Percentiles rank a stretch among this genome's conserved stretches.
Conservation (phyloP, 2,888 invertebrate species). For the Nephrotoma appendiculata region DNA sequence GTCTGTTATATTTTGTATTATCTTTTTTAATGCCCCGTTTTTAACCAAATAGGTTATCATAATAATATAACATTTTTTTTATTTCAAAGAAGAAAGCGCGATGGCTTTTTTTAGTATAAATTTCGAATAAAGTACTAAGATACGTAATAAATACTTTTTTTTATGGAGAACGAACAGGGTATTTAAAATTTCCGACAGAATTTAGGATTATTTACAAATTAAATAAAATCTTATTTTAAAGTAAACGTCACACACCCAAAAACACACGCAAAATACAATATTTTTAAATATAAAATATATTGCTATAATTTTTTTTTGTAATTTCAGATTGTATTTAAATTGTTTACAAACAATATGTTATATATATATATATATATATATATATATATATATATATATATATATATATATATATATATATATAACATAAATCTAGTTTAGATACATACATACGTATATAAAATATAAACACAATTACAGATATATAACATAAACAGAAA, state of each 20-base stretch:
- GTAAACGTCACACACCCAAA: background rate
- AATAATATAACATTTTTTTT: background rate
- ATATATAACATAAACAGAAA: background rate
- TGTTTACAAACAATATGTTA: background rate
- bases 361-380: background rate
- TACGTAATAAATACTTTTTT: background rate
- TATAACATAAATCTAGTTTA: background rate
- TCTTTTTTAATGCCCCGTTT: conserved; percentile 14
- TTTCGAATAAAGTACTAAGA: background rate
- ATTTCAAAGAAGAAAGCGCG: background rate
- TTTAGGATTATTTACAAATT: background rate
- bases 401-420: background rate
- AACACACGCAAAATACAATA: background rate
- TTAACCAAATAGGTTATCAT: conserved; percentile 15
- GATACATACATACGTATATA: no score
- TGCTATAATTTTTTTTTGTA: background rate
- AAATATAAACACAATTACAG: background rate
- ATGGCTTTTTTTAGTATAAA: background rate
- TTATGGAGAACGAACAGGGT: background rate
- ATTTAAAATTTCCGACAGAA: background rate
- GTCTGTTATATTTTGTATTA: conserved; percentile 8
- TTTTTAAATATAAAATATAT: background rate
- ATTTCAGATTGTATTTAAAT: background rate
- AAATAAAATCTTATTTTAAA: background rate
- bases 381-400: no score